Evolutionary conservation across 1,140 invertebrate species (phyloP).

Genomic region (Platorchestia sp.): DNA sequence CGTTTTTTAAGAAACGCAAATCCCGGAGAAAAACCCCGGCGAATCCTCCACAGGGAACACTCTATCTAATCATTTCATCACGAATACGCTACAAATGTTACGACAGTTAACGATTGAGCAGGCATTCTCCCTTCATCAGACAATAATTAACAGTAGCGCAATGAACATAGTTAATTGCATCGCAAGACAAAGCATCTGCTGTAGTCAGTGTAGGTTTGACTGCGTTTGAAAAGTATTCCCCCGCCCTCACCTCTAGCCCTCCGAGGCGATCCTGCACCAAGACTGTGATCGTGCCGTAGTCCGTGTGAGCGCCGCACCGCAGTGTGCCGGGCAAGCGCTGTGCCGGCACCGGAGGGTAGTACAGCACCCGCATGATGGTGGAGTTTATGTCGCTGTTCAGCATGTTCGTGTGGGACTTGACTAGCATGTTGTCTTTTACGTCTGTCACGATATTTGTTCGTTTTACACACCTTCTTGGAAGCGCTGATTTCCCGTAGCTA

Average conservation of each 20-base stretch:
- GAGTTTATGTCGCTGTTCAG: constrained; percentile 76
- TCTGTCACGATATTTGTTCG: constrained; percentile 59
- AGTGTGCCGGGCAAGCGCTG: constrained; percentile 72
- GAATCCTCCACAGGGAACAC: too few species aligned
- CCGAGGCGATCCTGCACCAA: constrained; percentile 77
- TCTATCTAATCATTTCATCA: too few species aligned
- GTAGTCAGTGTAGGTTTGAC: neutral
- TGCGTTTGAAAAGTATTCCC: neutral
- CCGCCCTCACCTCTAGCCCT: constrained; percentile 70
- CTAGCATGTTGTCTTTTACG: constrained; percentile 73
- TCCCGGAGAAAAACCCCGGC: too few species aligned
- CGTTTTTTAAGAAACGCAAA: too few species aligned
- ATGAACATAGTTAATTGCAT: neutral
- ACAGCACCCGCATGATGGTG: constrained; percentile 78
- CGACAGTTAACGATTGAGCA: too few species aligned
- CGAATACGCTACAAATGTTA: too few species aligned
- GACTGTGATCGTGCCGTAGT: constrained; percentile 82
- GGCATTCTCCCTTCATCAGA: too few species aligned
- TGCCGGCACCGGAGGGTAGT: constrained; percentile 77
- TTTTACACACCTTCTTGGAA: neutral
- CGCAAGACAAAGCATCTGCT: neutral
- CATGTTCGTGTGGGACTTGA: constrained; percentile 78
- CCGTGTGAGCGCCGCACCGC: constrained; percentile 80
- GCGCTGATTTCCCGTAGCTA: neutral
- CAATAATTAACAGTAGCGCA: neutral